Evolutionary conservation across 2,888 invertebrate genomes (phyloP).

Genomic region (Papilio demoleus): DNA sequence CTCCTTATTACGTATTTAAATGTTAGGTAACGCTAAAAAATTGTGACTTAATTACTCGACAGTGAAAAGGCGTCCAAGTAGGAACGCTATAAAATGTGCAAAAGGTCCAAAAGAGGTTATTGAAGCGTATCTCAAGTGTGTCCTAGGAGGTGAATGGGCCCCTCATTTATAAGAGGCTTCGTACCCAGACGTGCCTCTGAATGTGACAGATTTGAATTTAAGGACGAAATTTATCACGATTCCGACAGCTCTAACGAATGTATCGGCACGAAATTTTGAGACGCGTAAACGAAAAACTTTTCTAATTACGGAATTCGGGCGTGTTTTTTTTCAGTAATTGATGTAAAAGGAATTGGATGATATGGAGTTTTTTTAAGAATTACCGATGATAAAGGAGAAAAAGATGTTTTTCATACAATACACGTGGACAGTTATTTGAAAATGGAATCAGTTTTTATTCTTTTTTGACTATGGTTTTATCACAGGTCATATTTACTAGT

Average conservation of each 20-base stretch:
- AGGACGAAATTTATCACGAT: slow-evolving; percentile 31
- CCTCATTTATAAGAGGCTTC: slow-evolving; percentile 23
- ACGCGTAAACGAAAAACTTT: slow-evolving; percentile 17
- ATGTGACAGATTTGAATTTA: slow-evolving; percentile 41
- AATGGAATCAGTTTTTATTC: too few relatives aligned
- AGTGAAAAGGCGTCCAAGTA: slow-evolving; percentile 14
- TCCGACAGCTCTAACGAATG: not conserved
- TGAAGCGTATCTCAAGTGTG: slow-evolving; percentile 30
- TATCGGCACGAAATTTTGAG: slow-evolving; percentile 15
- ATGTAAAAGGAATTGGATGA: slow-evolving; percentile 21
- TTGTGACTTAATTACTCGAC: slow-evolving; percentile 5
- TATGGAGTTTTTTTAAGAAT: slow-evolving; percentile 12
- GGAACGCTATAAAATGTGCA: slow-evolving; percentile 28
- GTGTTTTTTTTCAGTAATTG: slow-evolving; percentile 18
- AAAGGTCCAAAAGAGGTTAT: slow-evolving; percentile 28
- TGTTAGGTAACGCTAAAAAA: not conserved
- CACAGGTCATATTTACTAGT: not conserved
- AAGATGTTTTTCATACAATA: too few relatives aligned
- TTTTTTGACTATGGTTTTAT: not conserved
- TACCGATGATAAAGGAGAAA: not conserved
- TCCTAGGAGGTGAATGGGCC: slow-evolving; percentile 34
- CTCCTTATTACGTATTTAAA: not conserved
- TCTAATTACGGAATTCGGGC: slow-evolving; percentile 4
- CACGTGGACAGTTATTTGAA: too few relatives aligned
- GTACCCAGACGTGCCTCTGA: slow-evolving; percentile 32